Base-by-base conservation (phyloP, 2,797 vertebrate species). In the Pitangus sulphuratus region DNA sequence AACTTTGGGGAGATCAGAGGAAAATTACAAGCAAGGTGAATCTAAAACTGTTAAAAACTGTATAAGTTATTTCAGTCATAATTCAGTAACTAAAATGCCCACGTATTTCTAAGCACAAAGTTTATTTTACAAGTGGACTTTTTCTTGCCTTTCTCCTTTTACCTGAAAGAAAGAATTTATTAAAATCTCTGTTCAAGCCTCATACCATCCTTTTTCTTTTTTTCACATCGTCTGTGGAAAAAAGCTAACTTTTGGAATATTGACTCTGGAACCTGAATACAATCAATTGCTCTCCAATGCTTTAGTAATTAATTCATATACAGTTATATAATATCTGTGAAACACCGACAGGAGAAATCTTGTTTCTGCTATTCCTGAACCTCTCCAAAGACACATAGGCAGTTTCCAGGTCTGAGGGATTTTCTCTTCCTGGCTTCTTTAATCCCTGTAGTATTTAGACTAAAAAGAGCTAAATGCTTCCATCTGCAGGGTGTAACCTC, bases 401-500 rank as follows among this genome's bases (percentile, higher is more conserved):
- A 40, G 37, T 80, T 95, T 89, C 56, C 26, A 91, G 39, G 51
- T 89, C 64, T 85, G 44, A 92, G 33, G 22, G 33, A 68, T 92
- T 74, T 85, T 92, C 68, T 83, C 37, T 68, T 95, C 69, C 64
- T 84, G 81, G 60, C 64, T 92, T 80, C n/a, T 79, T 61, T 54
- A 75, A 39, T 89, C 89, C 39, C 87, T 37, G 20, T n/a, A 39
- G 82, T 33, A 54, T 51, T 69, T 77, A 86, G 39, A n/a, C n/a
- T 85, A 40, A 87, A 76, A 69, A 81, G 80, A 86, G 31, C 37
- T 78, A 89, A 95, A 84, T 14, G 39, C 57, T 96, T 96, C 96
- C 92, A 93, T 92, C 82, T 92, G 90, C 24, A 48, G 92, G 78
- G 87, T 89, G 89, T 83, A 94, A 87, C 87, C 53, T 94, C 53